phyloP scores from a whole-genome alignment of 1,140 invertebrate species.

The Fopius arisanus region DNA sequence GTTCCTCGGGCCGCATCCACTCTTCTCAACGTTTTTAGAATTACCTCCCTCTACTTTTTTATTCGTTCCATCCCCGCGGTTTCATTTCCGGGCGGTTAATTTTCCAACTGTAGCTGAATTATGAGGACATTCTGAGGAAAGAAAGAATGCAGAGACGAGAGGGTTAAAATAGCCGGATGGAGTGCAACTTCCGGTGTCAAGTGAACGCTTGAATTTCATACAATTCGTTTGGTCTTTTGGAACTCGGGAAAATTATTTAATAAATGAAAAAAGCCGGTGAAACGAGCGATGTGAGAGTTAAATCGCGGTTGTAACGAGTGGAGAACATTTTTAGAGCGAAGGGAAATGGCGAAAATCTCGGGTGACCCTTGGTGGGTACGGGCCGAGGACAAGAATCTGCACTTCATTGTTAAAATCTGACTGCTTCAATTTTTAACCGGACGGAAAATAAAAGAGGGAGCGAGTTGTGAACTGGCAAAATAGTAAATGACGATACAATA shows the following conservation, averaged over 20 bases:
- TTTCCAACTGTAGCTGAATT: not conserved
- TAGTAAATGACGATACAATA: no score
- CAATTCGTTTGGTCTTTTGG: not conserved
- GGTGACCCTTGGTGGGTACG: no score
- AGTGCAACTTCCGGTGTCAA: not conserved
- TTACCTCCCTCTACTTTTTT: not conserved
- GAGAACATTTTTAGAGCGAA: not conserved
- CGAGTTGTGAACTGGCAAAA: no score
- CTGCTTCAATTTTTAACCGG: no score
- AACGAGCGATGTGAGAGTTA: not conserved
- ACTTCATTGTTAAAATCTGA: no score
- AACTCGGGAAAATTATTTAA: not conserved
- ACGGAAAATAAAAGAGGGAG: no score
- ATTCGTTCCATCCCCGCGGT: not conserved
- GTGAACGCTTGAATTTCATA: not conserved
- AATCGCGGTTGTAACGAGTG: not conserved
- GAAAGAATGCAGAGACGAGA: not conserved
- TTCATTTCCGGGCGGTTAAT: not conserved
- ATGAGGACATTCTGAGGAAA: not conserved
- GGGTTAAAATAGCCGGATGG: not conserved
- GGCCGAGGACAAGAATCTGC: no score
- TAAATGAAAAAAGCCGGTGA: not conserved
- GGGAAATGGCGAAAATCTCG: not conserved
- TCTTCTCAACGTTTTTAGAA: not conserved
- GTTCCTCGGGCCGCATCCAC: not conserved